phyloP scores from a whole-genome alignment of 2,888 invertebrate genomes.

The Lepidonotus clava region DNA sequence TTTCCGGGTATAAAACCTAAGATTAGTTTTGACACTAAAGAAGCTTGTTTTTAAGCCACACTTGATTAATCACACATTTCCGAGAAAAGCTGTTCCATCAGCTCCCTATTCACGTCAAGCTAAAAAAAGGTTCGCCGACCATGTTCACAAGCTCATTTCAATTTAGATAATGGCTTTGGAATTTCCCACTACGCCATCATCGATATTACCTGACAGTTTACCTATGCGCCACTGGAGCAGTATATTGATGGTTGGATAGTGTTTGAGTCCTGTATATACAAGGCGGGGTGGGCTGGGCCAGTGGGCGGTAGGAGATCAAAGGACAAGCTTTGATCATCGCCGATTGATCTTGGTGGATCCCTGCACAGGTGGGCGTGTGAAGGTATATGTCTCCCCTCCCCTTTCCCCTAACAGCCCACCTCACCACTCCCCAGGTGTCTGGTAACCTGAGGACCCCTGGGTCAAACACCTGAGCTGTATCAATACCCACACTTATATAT shows the following conservation, averaged over 20 bases:
- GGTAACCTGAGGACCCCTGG: no score
- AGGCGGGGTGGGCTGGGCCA: not conserved
- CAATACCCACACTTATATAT: no score
- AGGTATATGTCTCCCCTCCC: no score
- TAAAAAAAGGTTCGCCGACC: not conserved
- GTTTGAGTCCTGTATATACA: not conserved
- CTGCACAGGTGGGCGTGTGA: not conserved
- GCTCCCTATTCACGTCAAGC: not conserved
- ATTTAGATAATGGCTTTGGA: not conserved
- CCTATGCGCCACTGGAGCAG: not conserved
- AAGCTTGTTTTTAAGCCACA: not conserved
- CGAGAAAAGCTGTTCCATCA: not conserved
- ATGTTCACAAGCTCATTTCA: not conserved
- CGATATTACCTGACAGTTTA: not conserved
- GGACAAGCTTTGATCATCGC: not conserved
- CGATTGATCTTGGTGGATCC: slow-evolving; percentile 3
- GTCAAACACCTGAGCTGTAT: no score
- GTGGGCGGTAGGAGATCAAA: not conserved
- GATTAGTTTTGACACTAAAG: not conserved
- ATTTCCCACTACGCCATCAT: not conserved
- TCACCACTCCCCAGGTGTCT: no score
- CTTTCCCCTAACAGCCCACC: no score
- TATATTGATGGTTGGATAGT: not conserved
- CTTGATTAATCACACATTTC: not conserved
- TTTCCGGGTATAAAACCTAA: not conserved